These are phyloP conservation scores for Amiota mariae DNA, from an alignment of 2,888 invertebrate genomes.

Conservation along the genomic window DNA sequence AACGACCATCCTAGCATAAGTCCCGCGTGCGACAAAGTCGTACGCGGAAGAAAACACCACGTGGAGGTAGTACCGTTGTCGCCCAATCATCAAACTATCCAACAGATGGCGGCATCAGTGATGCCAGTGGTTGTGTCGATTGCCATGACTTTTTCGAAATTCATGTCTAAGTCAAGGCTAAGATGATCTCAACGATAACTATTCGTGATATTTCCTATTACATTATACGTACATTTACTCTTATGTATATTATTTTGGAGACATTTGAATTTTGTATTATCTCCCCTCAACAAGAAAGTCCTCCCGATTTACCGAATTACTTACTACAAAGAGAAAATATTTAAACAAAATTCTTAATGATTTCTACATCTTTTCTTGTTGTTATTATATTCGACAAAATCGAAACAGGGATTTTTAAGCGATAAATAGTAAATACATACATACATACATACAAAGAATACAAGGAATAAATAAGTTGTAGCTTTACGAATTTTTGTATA, in stretches of 20 bases:
- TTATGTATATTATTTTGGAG: background rate
- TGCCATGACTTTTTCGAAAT: slow-evolving; percentile 76
- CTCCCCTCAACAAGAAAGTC: background rate
- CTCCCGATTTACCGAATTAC: slow-evolving; percentile 11
- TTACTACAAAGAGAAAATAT: slow-evolving; percentile 24
- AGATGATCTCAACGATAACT: slow-evolving; percentile 3
- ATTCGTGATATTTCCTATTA: slow-evolving; percentile 1
- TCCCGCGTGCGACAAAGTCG: slow-evolving; percentile 78
- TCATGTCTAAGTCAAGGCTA: slow-evolving; percentile 75
- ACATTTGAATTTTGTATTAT: background rate
- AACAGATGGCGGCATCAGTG: slow-evolving; percentile 49
- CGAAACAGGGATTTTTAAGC: slow-evolving; percentile 53
- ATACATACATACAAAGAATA: slow-evolving; percentile 41
- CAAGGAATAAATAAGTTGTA: slow-evolving; percentile 33
- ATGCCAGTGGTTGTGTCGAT: slow-evolving; percentile 70
- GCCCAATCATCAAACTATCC: slow-evolving; percentile 51
- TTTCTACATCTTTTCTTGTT: slow-evolving; percentile 14
- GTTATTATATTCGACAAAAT: slow-evolving; percentile 25
- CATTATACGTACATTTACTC: background rate
- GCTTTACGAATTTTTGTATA: slow-evolving; percentile 26
- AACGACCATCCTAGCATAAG: slow-evolving; percentile 80
- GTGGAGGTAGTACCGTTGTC: slow-evolving; percentile 60
- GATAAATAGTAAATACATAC: slow-evolving; percentile 48
- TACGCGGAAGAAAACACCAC: slow-evolving; percentile 76
- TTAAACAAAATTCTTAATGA: background rate